Evolutionary conservation across 2,113 vertebrate genomes (phyloP), one percentile per base, ranked within the genome.

Genomic region (Willisornis vidua): DNA sequence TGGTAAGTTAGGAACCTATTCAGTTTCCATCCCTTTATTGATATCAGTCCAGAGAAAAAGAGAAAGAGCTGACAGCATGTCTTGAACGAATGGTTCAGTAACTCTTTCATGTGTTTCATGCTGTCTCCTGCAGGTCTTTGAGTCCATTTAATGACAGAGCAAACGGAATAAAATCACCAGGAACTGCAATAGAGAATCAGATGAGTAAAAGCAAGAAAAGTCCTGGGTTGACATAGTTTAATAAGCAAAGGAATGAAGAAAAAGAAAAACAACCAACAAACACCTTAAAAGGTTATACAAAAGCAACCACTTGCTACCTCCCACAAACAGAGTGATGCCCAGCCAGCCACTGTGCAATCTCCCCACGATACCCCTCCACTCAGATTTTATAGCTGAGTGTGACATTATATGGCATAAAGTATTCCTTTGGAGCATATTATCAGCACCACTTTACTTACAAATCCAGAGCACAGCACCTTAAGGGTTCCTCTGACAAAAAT

Each of bases 51-150:
- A 20, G 31, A 76, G 28, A 85, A 83, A 76, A 95, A 75, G 48
- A 93, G 77, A 83, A 89, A 78, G 39, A 77, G 6, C 13, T 85
- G 66, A 89, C 49, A 92, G 41, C 73, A 90, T 33, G 86, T 79
- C 58, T 86, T 86, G 79, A 96, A 72, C 66, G 0, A 79, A 51
- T 3, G 6, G 35, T 79, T 93, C 39, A 52, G 81, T 87, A 94
- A 90, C 74, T 75, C 67, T 87, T 90, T 96, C 76, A 87, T 73
- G 77, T 70, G 80, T 96, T 91, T 87, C 63, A 66, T 91, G 82
- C 45, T 92, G 31, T 77, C 87, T 96, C 55, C 63, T 90, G 22
- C 85, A 86, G 57, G 51, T 89, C 82, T 95, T 88, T 81, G n/a
- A 91, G 75, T 70, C 37, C 20, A 4, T 72, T 92, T 84, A 25